A percentile compares a stretch with the other conserved stretches of the same genome.
Conservation (phyloP, 2,888 invertebrate genomes). For the Eugnorisma glareosa region DNA sequence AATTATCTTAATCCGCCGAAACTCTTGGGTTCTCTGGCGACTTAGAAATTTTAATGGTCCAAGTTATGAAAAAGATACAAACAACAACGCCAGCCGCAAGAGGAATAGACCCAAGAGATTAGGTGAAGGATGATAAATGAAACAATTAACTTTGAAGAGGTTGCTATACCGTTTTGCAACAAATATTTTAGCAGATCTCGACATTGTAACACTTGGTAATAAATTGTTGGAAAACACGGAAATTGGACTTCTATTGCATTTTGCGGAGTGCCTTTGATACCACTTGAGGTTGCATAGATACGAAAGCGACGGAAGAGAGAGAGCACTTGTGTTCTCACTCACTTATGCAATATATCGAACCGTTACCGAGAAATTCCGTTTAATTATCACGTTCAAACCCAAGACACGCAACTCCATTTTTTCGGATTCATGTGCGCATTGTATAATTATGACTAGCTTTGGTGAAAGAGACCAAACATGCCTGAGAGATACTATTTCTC, state of each 20-base stretch:
- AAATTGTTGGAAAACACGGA: not conserved
- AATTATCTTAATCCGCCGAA: slow-evolving; percentile 82
- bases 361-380: no score
- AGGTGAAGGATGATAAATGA: slow-evolving; percentile 34
- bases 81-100: slow-evolving; percentile 17
- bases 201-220: not conserved
- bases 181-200: not conserved
- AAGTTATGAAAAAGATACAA: slow-evolving; percentile 66
- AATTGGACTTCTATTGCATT: not conserved
- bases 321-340: no score
- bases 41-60: slow-evolving; percentile 73
- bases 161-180: not conserved
- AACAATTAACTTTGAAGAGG: slow-evolving; percentile 27
- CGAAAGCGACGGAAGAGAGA: not conserved
- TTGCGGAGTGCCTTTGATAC: not conserved
- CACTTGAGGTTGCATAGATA: not conserved
- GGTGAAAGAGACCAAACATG: no score
- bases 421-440: no score
- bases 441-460: no score
- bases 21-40: slow-evolving; percentile 72
- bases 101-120: slow-evolving; percentile 40
- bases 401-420: no score
- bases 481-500: no score
- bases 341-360: not conserved
- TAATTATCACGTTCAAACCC: no score